Base-by-base conservation (phyloP, 2,888 invertebrate species). In the Odontocolon sp. region DNA sequence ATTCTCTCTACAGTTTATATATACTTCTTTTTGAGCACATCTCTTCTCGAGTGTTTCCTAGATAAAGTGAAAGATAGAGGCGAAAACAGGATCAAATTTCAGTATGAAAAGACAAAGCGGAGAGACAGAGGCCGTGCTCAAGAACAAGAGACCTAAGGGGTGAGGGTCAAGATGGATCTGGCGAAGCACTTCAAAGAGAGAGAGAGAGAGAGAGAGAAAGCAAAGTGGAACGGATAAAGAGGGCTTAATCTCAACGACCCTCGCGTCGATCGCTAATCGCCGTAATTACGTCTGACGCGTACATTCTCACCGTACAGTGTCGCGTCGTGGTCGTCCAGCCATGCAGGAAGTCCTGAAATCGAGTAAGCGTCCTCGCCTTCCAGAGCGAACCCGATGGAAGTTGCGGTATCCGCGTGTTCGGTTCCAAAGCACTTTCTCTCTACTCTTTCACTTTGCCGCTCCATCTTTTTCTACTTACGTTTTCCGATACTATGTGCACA, bases 241-340 rank as follows among this genome's bases (percentile, higher is more conserved):
- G 61, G 54, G 61, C 54, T 74, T 67, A 70, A 70, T 70, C 70
- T 70, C 52, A 16, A 57, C 52, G 70, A 70, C 70, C 70, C 54
- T 36, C 28, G 57, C 69, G 33, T 59, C 57, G 40, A 21, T 69
- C 67, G 61, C 57, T 70, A 73, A 77, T 73, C 69, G 57, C 64
- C 40, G 63, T 85, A 84, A 84, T 84, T 80, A 82, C 76, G 79
- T 81, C 79, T 76, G 78, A 69, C 77, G 80, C 77, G 81, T 81
- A 82, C 81, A 79, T 82, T 84, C 82, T 82, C 83, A 82, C 82
- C 81, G n/a, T 45, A 18, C 42, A 11, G 45, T 31, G 6, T n/a
- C 45, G 5, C 45, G 18, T 45, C 21, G 42, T 31, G 45, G 45
- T 28, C 18, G 31, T 31, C 52, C n/a, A 40, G 52, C 52, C 23